Conservation (phyloP, 2,113 vertebrate species). For the Barbus barbus region DNA sequence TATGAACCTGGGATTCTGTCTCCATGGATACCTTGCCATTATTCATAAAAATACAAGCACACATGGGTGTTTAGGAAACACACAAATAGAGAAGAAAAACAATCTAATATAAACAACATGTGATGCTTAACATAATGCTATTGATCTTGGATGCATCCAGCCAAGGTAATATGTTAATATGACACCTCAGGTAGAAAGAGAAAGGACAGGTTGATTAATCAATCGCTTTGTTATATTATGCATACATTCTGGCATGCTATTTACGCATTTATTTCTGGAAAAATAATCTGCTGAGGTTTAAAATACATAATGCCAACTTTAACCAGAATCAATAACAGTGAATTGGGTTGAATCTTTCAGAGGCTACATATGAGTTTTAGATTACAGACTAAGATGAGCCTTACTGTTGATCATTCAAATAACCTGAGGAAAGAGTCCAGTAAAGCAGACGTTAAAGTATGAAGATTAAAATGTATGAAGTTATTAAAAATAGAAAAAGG, state of each 20-base stretch:
- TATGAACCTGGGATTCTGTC: neutral
- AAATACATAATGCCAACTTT: neutral
- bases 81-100: neutral
- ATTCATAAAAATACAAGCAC: neutral
- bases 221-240: constrained; percentile 69
- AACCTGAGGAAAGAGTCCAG: neutral
- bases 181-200: constrained; percentile 56
- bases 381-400: no score
- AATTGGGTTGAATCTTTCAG: no score
- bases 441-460: neutral
- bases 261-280: neutral
- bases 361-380: no score
- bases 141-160: constrained; percentile 7
- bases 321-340: no score
- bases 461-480: neutral
- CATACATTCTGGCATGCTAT: constrained; percentile 62
- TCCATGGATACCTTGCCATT: constrained; percentile 12
- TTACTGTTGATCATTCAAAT: neutral
- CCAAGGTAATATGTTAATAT: constrained; percentile 63
- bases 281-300: neutral
- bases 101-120: neutral
- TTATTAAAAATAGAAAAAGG: neutral
- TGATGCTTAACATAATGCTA: neutral
- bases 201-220: constrained; percentile 68
- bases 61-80: neutral